phyloP scores from a whole-genome alignment of 2,888 invertebrate genomes.

The Noctua janthina region DNA sequence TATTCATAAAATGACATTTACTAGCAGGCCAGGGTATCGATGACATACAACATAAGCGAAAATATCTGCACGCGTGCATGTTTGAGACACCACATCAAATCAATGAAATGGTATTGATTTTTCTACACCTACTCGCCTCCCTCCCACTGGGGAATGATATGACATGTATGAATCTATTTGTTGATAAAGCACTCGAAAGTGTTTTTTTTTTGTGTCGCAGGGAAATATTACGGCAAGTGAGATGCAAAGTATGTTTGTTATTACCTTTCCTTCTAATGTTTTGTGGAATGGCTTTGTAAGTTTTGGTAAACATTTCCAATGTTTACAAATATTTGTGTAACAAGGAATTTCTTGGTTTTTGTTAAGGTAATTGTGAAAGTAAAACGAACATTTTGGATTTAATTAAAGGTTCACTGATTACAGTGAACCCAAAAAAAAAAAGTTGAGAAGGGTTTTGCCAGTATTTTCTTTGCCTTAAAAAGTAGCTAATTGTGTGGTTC shows the following conservation, averaged over 20 bases:
- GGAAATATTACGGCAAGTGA: constrained; percentile 1
- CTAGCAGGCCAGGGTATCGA: constrained; percentile 35
- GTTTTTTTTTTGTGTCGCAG: not conserved
- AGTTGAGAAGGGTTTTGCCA: not conserved
- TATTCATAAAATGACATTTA: constrained; percentile 45
- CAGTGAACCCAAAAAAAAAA: no score
- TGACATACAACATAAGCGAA: constrained; percentile 34
- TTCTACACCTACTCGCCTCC: constrained; percentile 56
- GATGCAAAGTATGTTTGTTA: constrained; percentile 8
- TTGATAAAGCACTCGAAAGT: not conserved
- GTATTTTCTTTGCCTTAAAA: not conserved
- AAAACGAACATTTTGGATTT: not conserved
- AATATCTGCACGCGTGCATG: constrained; percentile 34
- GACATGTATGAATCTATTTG: constrained; percentile 14
- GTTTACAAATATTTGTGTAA: constrained; percentile 33
- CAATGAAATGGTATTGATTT: constrained; percentile 62
- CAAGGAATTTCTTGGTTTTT: not conserved
- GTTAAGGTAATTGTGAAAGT: not conserved
- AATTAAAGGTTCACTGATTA: not conserved
- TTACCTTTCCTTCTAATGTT: constrained; percentile 8
- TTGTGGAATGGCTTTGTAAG: constrained; percentile 7
- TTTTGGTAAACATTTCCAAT: constrained; percentile 28
- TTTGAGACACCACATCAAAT: constrained; percentile 43
- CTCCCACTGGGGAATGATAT: constrained; percentile 39
- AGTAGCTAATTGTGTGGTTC: not conserved